Conservation (phyloP, 2,888 invertebrate species). For the Heteromurus nitidus region DNA sequence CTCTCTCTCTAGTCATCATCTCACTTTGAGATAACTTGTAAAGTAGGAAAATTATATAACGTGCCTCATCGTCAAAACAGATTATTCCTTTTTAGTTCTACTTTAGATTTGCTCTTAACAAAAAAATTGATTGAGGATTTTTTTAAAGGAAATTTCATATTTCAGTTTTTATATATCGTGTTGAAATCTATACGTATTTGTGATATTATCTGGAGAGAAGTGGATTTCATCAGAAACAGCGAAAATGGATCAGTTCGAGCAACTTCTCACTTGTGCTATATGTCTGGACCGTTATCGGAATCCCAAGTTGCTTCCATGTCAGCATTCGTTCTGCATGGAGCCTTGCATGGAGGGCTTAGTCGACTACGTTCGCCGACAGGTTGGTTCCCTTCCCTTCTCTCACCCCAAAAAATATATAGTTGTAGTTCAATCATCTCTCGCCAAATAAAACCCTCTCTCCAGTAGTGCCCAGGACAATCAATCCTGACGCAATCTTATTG, state of each 20-base stretch:
- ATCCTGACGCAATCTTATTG: too few species aligned
- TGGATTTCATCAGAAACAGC: neutral
- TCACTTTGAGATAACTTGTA: neutral
- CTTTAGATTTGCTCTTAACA: constrained; percentile 2
- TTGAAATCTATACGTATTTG: neutral
- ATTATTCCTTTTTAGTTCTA: constrained; percentile 26
- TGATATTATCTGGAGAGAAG: neutral
- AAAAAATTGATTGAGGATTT: neutral
- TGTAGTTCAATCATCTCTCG: too few species aligned
- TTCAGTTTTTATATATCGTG: constrained; percentile 34
- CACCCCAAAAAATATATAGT: too few species aligned
- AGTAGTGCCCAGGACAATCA: too few species aligned
- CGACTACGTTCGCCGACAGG: constrained; percentile 95
- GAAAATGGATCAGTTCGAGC: constrained; percentile 96
- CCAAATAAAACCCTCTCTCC: too few species aligned
- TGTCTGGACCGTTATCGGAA: constrained; percentile 95
- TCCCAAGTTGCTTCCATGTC: constrained; percentile 99
- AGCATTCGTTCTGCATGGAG: constrained; percentile 99
- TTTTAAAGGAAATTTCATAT: neutral
- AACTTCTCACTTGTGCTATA: constrained; percentile 97
- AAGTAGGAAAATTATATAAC: too few species aligned
- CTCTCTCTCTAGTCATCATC: too few species aligned
- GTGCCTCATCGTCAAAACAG: too few species aligned
- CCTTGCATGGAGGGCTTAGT: constrained; percentile 98
- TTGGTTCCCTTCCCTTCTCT: too few species aligned